Percentiles rank a stretch among this genome's conserved stretches.
Evolutionary conservation across 2,113 vertebrate genomes (phyloP).

Genomic region (Thymallus thymallus): DNA sequence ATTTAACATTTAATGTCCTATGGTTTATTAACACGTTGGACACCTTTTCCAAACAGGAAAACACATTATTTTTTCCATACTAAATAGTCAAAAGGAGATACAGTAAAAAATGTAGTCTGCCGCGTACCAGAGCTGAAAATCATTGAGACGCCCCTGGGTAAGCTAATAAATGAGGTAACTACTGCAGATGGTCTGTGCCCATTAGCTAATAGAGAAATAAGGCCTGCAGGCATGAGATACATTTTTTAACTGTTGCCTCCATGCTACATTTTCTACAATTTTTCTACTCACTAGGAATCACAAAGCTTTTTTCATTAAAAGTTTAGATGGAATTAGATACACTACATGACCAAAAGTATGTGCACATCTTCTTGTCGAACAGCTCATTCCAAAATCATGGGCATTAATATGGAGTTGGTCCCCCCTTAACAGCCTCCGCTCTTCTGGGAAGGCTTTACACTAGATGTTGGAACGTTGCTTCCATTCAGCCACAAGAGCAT

Average conservation of each 20-base stretch:
- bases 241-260: constrained; percentile 62
- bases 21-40: constrained; percentile 67
- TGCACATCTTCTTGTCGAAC: too few species aligned
- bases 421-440: too few species aligned
- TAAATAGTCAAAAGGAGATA: too few species aligned
- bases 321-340: constrained; percentile 2
- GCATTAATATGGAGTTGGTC: too few species aligned
- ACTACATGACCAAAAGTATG: too few species aligned
- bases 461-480: too few species aligned
- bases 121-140: constrained; percentile 31
- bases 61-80: constrained; percentile 30
- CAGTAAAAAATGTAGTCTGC: not conserved
- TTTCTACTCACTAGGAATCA: constrained; percentile 45
- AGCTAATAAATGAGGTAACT: constrained; percentile 54
- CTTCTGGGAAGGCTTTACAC: too few species aligned
- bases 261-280: constrained; percentile 23
- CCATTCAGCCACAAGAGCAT: too few species aligned
- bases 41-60: constrained; percentile 62
- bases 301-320: not conserved
- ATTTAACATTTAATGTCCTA: constrained; percentile 67
- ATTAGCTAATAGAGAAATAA: constrained; percentile 69
- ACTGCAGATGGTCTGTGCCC: constrained; percentile 57
- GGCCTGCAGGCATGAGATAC: constrained; percentile 59
- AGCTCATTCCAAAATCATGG: too few species aligned
- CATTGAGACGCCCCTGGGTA: constrained; percentile 31